Evolutionary conservation across 2,888 invertebrate species (phyloP), one percentile per base, ranked within the genome.

Genomic region (Enoplolaimus lenunculus): DNA sequence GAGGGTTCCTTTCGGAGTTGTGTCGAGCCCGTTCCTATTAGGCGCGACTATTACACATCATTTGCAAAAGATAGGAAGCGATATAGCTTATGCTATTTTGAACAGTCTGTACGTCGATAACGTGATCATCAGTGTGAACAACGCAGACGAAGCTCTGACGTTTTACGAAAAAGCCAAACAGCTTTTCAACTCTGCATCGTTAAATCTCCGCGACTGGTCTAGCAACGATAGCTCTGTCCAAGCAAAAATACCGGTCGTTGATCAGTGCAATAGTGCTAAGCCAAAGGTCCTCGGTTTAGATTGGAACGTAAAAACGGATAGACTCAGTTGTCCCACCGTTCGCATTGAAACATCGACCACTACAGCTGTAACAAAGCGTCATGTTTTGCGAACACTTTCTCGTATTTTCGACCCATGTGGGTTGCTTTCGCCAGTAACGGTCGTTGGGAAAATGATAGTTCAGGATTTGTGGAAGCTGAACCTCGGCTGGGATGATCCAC

Each of bases 1-100:
- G 1, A 21, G 73, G 3, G 62, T 77, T 0, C 74, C 75, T 1
- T 76, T 76, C 45, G 76, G 76, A 64, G 30, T 60, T 71, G 21
- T 33, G 2, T 59, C 64, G 1, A 64, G 68, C 13, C 76, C 75
- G 0, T 75, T 70, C 60, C 34, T 75, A 21, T 34, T 70, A 34
- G 69, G 31, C 29, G 67, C 26, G 59, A 68, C 35, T 28, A 21
- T 73, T n/a, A 30, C 33, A 28, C 28, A 70, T 34, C 71, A 71
- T 31, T 34, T 71, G 31, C 2, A 30, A 29, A 29, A 26, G 2
- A 21, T 3, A 1, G 31, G 28, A 1, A 71, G 33, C 26, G 16
- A 59, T 21, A 28, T 67, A n/a, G 70, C 70, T 1, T n/a, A 28
- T 0, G 28, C 68, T 3, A n/a, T 75, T 31, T 30, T 34, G 2